Evolutionary conservation across 2,797 vertebrate species (phyloP), one percentile per base, ranked within the genome.

Genomic region (Danio jaintianensis): DNA sequence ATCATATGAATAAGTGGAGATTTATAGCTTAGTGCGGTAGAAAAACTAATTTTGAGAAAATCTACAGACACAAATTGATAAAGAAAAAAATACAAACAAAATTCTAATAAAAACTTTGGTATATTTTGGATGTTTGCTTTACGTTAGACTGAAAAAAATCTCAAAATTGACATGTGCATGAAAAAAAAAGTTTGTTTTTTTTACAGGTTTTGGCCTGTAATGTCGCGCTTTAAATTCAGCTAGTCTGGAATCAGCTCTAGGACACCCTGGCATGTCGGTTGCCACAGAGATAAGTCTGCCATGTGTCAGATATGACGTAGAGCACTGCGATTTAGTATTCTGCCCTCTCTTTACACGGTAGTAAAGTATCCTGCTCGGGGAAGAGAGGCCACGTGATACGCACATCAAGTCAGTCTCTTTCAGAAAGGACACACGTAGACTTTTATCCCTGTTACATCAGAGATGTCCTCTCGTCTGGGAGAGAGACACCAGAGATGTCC

Each of bases 211-310:
- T 29, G 29, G 29, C 29, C 29, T 29, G 3, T 29, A 29, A 29
- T 1, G 29, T 29, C 29, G 29, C 3, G 29, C 29, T 29, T 84
- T 87, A 88, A 90, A 73, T 43, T 75, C 0, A 81, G 63, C 91
- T 90, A 47, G 10, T 91, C 45, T 67, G 22, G 22, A 50, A 83
- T 82, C 81, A 80, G 8, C 50, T 78, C 89, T 84, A 84, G 84
- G 86, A 84, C 82, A 80, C 56, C 69, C 36, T 59, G 8, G 40
- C 43, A 61, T 48, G 75, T 61, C 81, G 82, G 91, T 93, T 92
- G 91, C 89, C 87, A 90, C 68, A 90, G 91, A 90, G 90, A 92
- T 90, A 83, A 87, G 83, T 89, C 87, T 75, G 88, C 78, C 12
- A 82, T 82, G 81, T 79, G 55, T 70, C 85, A 91, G 90, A 87